Evolutionary conservation across 2,888 invertebrate species (phyloP), one percentile per base, ranked within the genome.

Genomic region (Lochmaea crataegi): DNA sequence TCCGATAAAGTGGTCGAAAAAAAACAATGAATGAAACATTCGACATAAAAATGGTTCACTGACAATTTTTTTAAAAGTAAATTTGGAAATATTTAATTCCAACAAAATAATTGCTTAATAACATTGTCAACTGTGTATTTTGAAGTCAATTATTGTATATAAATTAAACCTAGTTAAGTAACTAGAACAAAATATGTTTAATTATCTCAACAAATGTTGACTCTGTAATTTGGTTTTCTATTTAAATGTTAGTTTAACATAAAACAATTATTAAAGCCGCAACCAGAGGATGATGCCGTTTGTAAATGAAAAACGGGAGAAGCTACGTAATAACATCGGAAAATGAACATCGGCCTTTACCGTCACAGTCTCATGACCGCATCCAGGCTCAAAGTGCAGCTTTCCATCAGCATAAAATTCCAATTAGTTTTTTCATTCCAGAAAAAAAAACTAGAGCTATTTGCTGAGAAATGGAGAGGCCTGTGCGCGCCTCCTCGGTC

Each of bases 351-450:
- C 58, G n/a, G 58, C 26, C 26, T 58, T 58, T 26, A 22, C 58
- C 26, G 22, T 22, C 14, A 58, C 58, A 58, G 26, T 4, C 32
- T 32, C 58, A 32, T 61, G 58, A 32, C 41, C 61, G 38, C 61
- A 61, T 61, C 16, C 10, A 16, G 10, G 26, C 41, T 16, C 41
- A 61, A 60, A 61, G 61, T 61, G 61, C 41, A 61, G 16, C 16
- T 61, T n/a, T n/a, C 61, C 11, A 41, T 61, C 41, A 61, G 61
- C 41, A 61, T 61, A 61, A 61, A 61, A 61, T 38, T 61, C 60
- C 38, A 60, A 38, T 60, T 60, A 38, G 41, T 61, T 61, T 61
- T 61, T 61, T 41, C 41, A 22, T 22, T 56, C 7, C 5, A 32
- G 32, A 5, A 32, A 16, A 26, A n/a, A 58, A 56, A 56, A 18